Base-by-base conservation (phyloP, 2,888 invertebrate species). In the Cacoxenus indagator region DNA sequence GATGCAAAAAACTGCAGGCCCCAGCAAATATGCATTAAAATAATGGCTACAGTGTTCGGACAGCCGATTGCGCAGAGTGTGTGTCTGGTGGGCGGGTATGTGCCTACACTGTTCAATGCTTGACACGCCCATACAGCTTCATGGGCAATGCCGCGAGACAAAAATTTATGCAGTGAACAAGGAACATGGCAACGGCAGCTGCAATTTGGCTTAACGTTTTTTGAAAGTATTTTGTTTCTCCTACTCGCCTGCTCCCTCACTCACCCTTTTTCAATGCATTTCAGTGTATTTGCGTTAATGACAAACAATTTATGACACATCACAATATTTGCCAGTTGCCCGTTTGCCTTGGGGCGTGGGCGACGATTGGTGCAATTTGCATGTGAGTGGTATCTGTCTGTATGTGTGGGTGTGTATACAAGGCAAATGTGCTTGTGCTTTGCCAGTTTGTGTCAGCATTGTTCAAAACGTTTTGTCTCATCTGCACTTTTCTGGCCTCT, bases 281-380 rank as follows among this genome's bases (percentile, higher is more conserved):
- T 55, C 37, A 61, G 37, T 22, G 11, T 37, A 37, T 59, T 61
- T 61, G 59, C n/a, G 37, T 61, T 61, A 37, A 61, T 61, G 59
- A 19, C 37, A 61, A 43, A 61, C 31, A 61, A 37, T 61, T 31
- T 37, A 22, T 17, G 11, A 17, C 19, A 37, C 37, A 4, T 61
- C 59, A 61, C 31, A 43, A 37, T 61, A 61, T 61, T 61, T 43
- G 37, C 11, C 24, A 55, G 14, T 55, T 55, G 24, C 2, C 48
- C n/a, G 8, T 48, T 48, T 48, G n/a, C 48, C 17, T 48, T 48
- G 2, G n/a, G 37, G 9, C 8, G 14, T 37, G 37, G 37, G 37
- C 37, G 37, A 11, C 14, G 37, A 37, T 37, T 37, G 37, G 37
- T 37, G 37, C 5, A 14, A 14, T 2, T 2, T 37, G 37, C 14